phyloP scores from a whole-genome alignment of 2,888 invertebrate genomes.

The Aelia acuminata region DNA sequence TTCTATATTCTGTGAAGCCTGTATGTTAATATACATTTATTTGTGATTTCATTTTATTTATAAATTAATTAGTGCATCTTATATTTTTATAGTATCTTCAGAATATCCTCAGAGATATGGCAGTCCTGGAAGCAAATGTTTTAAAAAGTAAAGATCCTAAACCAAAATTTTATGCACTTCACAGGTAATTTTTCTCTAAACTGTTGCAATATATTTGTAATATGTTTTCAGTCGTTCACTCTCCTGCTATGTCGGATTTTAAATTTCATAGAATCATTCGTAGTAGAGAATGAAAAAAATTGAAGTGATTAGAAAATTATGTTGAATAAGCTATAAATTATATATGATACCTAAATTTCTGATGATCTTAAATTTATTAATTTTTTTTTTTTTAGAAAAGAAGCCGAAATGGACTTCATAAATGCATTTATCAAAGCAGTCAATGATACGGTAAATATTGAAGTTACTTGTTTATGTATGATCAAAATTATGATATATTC shows the following conservation, averaged over 20 bases:
- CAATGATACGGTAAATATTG: constrained; percentile 70
- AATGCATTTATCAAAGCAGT: constrained; percentile 78
- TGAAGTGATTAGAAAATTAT: neutral
- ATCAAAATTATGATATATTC: no score
- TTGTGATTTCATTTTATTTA: no score
- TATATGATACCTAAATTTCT: neutral
- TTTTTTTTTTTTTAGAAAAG: constrained; percentile 72
- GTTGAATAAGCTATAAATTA: neutral
- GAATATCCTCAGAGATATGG: constrained; percentile 78
- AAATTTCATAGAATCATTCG: neutral
- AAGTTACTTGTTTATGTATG: neutral
- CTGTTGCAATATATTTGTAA: neutral
- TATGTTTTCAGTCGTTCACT: neutral
- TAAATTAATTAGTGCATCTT: no score
- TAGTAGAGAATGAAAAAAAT: neutral
- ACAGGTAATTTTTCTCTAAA: constrained; percentile 68
- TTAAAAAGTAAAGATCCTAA: constrained; percentile 71
- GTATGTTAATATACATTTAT: no score
- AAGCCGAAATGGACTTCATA: constrained; percentile 85
- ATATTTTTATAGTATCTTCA: constrained; percentile 72
- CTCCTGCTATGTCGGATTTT: neutral
- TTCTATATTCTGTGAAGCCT: no score
- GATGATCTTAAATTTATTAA: neutral
- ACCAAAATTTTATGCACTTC: constrained; percentile 75
- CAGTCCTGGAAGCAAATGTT: constrained; percentile 77